Base-by-base conservation (phyloP, 2,797 vertebrate species). In the Kryptolebias ocellatus region DNA sequence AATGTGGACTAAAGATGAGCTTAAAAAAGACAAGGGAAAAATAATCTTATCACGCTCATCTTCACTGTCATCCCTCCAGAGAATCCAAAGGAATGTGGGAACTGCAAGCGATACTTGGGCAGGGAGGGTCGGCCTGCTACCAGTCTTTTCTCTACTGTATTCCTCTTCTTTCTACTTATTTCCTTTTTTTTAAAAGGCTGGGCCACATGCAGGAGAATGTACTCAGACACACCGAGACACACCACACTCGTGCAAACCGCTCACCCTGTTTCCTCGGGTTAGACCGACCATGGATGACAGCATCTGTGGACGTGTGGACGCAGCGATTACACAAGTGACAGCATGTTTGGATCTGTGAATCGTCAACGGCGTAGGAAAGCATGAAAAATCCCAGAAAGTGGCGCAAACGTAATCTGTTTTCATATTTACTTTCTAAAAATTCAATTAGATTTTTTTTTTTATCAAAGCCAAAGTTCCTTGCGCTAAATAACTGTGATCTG, bases 71-170 rank as follows among this genome's bases (percentile, higher is more conserved):
- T 79, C 58, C 66, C 90, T 83, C 83, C 62, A 54, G 87, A 86
- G 89, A 79, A 73, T 79, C 52, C 42, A 50, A 81, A 78, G 87
- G 87, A 91, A 91, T 92, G 84, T 78, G 83, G 85, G 87, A 90
- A 89, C 74, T 71, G 79, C 72, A 74, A 84, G 71, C 59, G 80
- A 88, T 89, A 90, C 76, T 71, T 85, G 81, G 78, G 72, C 79
- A 87, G 77, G 76, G 86, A 85, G 78, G 78, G 81, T 78, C 73
- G 75, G 62, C 65, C 61, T 74, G 76, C 74, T 63, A 74, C 74
- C 69, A 73, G 53, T 65, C 88, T 80, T 83, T 88, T 87, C 83
- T 89, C 66, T 81, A 46, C 78, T 88, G 79, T 86, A 66, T 86
- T 84, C 64, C 60, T 54, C 49, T 83, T 64, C 66, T 82, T 79